Percentiles rank a stretch among this genome's conserved stretches.
Conservation (phyloP, 2,888 invertebrate species). For the Hirudinaria manillensis region DNA sequence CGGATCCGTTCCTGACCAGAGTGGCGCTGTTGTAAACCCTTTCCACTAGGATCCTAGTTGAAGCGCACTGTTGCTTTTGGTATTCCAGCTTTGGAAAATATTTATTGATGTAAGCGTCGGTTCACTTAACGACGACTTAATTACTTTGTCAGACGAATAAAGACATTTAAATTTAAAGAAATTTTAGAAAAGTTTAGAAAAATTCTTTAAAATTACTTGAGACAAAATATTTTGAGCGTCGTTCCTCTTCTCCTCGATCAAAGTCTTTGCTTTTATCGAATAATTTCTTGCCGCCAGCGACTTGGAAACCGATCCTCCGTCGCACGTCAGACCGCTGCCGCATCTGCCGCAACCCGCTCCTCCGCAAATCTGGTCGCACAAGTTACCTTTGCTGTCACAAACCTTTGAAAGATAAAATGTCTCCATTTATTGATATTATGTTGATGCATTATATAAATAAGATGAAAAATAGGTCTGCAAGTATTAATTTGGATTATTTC, state of each 20-base stretch:
- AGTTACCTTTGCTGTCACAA: slow-evolving; percentile 72
- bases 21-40: background rate
- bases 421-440: background rate
- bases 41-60: background rate
- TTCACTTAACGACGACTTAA: background rate
- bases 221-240: slow-evolving; percentile 17
- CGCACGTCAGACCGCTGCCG: slow-evolving; percentile 59
- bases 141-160: background rate
- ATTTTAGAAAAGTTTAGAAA: background rate
- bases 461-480: too few species aligned
- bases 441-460: background rate
- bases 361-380: slow-evolving; percentile 84
- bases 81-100: slow-evolving; percentile 1
- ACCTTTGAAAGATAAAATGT: slow-evolving; percentile 56
- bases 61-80: slow-evolving; percentile 16
- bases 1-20: background rate
- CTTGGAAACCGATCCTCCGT: slow-evolving; percentile 79
- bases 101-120: slow-evolving; percentile 5
- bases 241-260: background rate
- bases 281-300: slow-evolving; percentile 50
- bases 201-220: slow-evolving; percentile 2
- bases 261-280: slow-evolving; percentile 26
- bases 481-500: too few species aligned
- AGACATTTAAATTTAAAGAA: background rate
- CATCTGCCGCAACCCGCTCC: slow-evolving; percentile 93